Conservation (phyloP, 2,113 vertebrate genomes). For the Labeo catla region DNA sequence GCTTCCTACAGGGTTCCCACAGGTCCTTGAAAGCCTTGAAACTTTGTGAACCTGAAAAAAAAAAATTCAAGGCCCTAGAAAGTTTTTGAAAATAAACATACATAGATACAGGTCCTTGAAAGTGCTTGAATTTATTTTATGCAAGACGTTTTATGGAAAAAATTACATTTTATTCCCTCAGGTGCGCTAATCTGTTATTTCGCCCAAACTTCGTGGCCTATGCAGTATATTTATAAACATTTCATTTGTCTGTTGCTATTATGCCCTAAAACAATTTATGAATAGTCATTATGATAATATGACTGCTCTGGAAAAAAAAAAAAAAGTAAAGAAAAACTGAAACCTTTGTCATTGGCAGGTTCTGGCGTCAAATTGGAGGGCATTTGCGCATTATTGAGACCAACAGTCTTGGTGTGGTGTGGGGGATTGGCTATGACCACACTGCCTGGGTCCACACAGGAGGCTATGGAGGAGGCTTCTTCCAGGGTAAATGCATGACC, state of each 20-base stretch:
- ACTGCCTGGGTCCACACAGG: constrained; percentile 91
- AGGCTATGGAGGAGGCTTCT: constrained; percentile 89
- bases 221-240: neutral
- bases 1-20: too few species aligned
- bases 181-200: too few species aligned
- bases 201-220: too few species aligned
- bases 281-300: neutral
- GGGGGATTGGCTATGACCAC: constrained; percentile 92
- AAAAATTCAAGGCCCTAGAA: too few species aligned
- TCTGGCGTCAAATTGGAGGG: constrained; percentile 94
- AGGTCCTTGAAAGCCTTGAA: too few species aligned
- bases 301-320: neutral
- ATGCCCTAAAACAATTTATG: neutral
- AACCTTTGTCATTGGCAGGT: constrained; percentile 75
- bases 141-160: too few species aligned
- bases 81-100: too few species aligned
- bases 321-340: neutral
- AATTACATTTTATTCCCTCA: too few species aligned
- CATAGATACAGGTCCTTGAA: too few species aligned
- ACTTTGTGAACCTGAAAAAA: too few species aligned
- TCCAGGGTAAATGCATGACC: constrained; percentile 78
- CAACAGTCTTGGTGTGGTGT: constrained; percentile 87
- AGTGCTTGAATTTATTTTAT: too few species aligned
- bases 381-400: constrained; percentile 88
- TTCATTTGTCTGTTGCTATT: neutral